These are phyloP conservation scores for Callocephalon fimbriatum DNA, from an alignment of 2,113 vertebrate genomes.

Conservation along the genomic window DNA sequence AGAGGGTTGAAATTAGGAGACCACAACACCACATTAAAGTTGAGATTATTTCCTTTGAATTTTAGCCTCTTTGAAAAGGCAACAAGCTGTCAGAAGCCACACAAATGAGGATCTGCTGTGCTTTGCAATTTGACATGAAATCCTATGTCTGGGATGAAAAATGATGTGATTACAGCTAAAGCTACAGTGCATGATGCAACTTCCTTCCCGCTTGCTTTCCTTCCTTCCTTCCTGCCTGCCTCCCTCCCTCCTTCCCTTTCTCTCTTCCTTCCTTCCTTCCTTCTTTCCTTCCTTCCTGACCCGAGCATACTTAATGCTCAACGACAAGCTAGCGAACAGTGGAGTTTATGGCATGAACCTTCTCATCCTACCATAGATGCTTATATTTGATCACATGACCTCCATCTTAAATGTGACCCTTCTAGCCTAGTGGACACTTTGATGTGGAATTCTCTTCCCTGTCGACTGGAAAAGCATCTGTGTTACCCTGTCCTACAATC, in stretches of 20 bases:
- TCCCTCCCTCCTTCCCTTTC: fast-evolving
- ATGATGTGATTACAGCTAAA: background rate
- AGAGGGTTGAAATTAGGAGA: background rate
- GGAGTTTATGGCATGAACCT: background rate
- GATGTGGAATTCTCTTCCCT: background rate
- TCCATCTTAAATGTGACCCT: background rate
- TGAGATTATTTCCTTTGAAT: background rate
- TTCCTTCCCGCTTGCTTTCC: too few relatives aligned
- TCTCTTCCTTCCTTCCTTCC: fast-evolving
- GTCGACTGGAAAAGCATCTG: background rate
- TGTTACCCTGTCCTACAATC: background rate
- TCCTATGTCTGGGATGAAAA: background rate
- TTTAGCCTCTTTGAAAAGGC: background rate
- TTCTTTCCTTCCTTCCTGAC: background rate
- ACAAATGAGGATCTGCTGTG: background rate
- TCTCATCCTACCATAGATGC: background rate
- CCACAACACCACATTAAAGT: background rate
- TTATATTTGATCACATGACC: background rate
- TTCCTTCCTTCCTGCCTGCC: too few relatives aligned
- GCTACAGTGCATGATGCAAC: background rate
- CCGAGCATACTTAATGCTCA: background rate
- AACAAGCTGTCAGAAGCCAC: background rate
- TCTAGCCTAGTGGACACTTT: background rate
- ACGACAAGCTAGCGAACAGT: too few relatives aligned
- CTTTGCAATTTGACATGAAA: background rate